These are phyloP conservation scores for Poecile montanus DNA, from an alignment of 2,797 vertebrate genomes.

Conservation along the genomic window DNA sequence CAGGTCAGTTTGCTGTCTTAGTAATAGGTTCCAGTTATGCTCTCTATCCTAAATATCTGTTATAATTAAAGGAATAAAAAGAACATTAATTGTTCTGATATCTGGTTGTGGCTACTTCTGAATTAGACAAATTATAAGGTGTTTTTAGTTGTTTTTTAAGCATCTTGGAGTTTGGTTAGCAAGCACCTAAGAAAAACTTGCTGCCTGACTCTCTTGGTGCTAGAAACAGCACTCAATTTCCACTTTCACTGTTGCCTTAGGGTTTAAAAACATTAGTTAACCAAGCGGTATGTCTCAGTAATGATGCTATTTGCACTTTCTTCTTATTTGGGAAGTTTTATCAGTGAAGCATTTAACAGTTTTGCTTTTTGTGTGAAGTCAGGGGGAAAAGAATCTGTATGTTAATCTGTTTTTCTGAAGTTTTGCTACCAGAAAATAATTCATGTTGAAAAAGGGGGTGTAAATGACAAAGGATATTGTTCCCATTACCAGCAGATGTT, in stretches of 20 bases:
- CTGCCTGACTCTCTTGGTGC: background rate
- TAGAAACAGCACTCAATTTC: background rate
- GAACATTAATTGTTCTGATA: background rate
- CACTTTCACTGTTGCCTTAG: background rate
- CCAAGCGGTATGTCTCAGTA: background rate
- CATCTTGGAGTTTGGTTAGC: background rate
- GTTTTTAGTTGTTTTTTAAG: background rate
- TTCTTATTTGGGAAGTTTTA: background rate
- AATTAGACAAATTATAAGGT: rapidly evolving
- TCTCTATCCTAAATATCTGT: background rate
- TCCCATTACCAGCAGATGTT: background rate
- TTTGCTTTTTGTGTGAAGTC: background rate
- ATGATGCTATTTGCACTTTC: background rate
- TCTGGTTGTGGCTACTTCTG: background rate
- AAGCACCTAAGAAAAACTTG: background rate
- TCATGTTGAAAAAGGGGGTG: background rate
- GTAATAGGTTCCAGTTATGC: background rate
- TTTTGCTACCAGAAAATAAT: background rate
- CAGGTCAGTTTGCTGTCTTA: background rate
- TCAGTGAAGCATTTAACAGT: background rate
- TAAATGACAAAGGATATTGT: background rate
- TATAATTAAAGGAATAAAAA: background rate
- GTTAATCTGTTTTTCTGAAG: background rate
- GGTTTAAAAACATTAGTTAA: background rate
- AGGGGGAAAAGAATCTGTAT: rapidly evolving